Evolutionary conservation across 2,888 invertebrate genomes (phyloP).

Genomic region (Bombyx huttoni): DNA sequence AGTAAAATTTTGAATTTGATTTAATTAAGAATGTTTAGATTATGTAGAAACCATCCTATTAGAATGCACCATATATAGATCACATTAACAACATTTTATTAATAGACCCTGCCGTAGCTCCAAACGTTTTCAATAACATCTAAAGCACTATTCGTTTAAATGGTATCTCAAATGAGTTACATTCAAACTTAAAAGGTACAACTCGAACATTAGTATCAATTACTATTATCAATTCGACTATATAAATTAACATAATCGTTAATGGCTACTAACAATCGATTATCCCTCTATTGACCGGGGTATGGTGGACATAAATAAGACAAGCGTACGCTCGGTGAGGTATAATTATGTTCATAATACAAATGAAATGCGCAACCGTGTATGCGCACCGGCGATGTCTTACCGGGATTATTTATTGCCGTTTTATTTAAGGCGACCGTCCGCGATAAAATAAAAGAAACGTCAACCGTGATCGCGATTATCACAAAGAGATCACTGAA

Average conservation of each 20-base stretch:
- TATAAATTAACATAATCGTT: conserved; percentile 41
- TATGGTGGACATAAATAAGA: conserved; percentile 36
- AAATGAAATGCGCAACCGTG: conserved; percentile 57
- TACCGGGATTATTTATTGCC: conserved; percentile 60
- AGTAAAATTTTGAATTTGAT: no score
- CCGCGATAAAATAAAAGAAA: conserved; percentile 67
- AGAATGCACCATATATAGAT: no score
- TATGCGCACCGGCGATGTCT: conserved; percentile 51
- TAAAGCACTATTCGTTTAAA: not conserved
- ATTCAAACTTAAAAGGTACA: not conserved
- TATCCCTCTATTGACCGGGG: conserved; percentile 30
- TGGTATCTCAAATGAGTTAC: not conserved
- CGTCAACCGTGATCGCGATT: conserved; percentile 65
- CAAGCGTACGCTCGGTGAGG: conserved; percentile 30
- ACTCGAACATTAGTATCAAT: conserved; percentile 4
- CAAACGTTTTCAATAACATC: not conserved
- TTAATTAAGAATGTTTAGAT: no score
- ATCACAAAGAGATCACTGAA: conserved; percentile 59
- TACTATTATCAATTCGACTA: conserved; percentile 13
- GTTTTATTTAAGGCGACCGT: conserved; percentile 58
- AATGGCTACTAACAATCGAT: conserved; percentile 39
- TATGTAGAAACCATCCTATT: no score
- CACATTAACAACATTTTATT: not conserved
- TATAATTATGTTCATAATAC: conserved; percentile 62
- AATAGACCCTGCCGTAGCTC: not conserved